Conservation (phyloP, 2,113 vertebrate species). For the Mobula hypostoma region DNA sequence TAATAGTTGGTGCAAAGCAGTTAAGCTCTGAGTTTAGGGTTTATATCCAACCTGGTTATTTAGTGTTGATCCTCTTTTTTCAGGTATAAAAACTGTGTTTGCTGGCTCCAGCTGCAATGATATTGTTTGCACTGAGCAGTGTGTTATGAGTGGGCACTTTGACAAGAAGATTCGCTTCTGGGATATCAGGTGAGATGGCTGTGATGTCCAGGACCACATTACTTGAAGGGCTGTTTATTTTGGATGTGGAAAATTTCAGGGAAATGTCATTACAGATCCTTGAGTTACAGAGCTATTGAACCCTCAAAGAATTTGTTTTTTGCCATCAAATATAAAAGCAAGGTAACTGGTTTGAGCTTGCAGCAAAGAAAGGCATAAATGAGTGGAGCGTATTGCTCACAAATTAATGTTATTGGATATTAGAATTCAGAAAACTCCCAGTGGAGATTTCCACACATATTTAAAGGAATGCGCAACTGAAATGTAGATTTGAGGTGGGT, state of each 20-base stretch:
- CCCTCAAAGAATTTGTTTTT: neutral
- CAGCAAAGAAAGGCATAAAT: neutral
- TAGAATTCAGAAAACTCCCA: neutral
- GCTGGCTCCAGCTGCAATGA: conserved; percentile 97
- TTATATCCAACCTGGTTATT: neutral
- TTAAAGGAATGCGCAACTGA: neutral
- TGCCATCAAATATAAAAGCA: neutral
- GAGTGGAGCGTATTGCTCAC: neutral
- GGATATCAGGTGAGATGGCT: conserved; percentile 83
- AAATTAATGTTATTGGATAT: neutral
- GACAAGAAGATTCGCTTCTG: conserved; percentile 98
- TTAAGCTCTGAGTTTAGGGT: neutral
- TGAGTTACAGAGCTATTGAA: neutral
- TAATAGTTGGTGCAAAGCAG: neutral
- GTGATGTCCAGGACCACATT: neutral
- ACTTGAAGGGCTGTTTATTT: neutral
- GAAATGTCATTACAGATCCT: neutral
- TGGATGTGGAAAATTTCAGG: neutral
- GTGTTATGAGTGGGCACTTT: conserved; percentile 97
- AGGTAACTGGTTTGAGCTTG: neutral
- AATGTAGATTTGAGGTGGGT: neutral
- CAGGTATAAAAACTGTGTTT: conserved; percentile 97
- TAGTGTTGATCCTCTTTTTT: conserved; percentile 18
- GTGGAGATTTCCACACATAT: neutral
- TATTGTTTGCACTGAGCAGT: conserved; percentile 94